Base-by-base conservation (phyloP, 1,140 invertebrate genomes). In the Heliconius hermathena region DNA sequence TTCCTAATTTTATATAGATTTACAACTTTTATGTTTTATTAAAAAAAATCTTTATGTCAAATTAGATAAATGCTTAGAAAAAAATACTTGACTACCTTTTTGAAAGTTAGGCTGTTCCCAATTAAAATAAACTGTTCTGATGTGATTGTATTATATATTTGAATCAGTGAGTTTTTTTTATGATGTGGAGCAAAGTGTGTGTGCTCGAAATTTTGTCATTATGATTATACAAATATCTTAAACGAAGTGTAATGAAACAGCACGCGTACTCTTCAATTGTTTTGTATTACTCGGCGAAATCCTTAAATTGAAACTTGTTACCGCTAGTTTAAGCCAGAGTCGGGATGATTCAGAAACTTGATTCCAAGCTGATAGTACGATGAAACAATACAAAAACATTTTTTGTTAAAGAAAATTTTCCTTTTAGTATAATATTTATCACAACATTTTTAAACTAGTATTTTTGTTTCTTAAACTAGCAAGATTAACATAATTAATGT, bases 261-360 rank as follows among this genome's bases (percentile, higher is more conserved):
- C 77, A 87, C 85, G 81, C 80, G 86, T 81, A 57, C 82, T 80
- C 74, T 82, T 86, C 87, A 93, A 93, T 94, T 92, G 91, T 89
- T 90, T 88, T 88, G 89, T 90, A 90, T 93, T 88, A 88, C 86
- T 86, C 83, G 81, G 88, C 81, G 81, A 88, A 91, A 91, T 85
- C 80, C 84, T 81, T 90, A 85, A 89, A 94, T 93, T 93, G 87
- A 89, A 89, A 88, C 92, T 84, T 70, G 91, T 88, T 90, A 71
- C 33, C 88, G 79, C 90, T 81, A 80, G 91, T 83, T 89, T 33
- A 33, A 82, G 77, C 83, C 87, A 78, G 85, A 84, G 77, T 57
- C 70, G 60, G 73, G 78, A 80, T 85, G 82, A 84, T 76, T 83
- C 82, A 81, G 77, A 73, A 79, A 82, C 81, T 72, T 80, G 74